Percentiles rank a stretch among this genome's conserved stretches.
phyloP scores from a whole-genome alignment of 2,888 invertebrate species.

The Drosophila vallismaia region DNA sequence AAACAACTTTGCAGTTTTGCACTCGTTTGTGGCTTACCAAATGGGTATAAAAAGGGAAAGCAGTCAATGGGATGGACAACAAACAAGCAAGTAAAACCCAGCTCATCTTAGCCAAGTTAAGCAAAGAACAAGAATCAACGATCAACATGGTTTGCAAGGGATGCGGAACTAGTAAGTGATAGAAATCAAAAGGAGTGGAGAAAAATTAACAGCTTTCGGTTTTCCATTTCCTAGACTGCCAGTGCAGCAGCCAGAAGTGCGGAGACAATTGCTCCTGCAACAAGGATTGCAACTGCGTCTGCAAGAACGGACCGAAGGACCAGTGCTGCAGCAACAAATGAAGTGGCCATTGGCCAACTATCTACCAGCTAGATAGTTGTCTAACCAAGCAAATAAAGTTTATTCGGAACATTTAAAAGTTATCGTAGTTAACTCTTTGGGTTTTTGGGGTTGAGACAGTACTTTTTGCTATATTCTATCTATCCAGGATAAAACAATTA shows the following conservation, averaged over 20 bases:
- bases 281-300: conserved; percentile 65
- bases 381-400: conserved; percentile 20
- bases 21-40: conserved; percentile 19
- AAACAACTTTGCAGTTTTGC: conserved; percentile 42
- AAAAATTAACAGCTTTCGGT: conserved; percentile 24
- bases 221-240: conserved; percentile 50
- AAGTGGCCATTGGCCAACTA: conserved; percentile 16
- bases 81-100: conserved; percentile 12
- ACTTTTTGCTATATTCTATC: no score
- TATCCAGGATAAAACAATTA: conserved; percentile 27
- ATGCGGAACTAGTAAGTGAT: conserved; percentile 62
- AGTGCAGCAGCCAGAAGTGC: conserved; percentile 59
- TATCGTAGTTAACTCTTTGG: conserved; percentile 1
- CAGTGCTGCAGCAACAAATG: conserved; percentile 68
- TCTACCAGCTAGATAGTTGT: conserved; percentile 19
- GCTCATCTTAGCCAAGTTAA: conserved; percentile 3
- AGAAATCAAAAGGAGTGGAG: background rate
- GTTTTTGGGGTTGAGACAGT: no score
- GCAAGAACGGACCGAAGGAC: conserved; percentile 68
- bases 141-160: conserved; percentile 67
- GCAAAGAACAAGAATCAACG: background rate
- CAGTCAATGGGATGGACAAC: conserved; percentile 5
- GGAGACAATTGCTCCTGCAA: conserved; percentile 66
- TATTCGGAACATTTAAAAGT: conserved; percentile 32
- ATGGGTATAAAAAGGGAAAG: conserved; percentile 24